These are phyloP conservation scores for Rhodinocichla rosea DNA, from an alignment of 2,113 vertebrate genomes.

Conservation along the genomic window DNA sequence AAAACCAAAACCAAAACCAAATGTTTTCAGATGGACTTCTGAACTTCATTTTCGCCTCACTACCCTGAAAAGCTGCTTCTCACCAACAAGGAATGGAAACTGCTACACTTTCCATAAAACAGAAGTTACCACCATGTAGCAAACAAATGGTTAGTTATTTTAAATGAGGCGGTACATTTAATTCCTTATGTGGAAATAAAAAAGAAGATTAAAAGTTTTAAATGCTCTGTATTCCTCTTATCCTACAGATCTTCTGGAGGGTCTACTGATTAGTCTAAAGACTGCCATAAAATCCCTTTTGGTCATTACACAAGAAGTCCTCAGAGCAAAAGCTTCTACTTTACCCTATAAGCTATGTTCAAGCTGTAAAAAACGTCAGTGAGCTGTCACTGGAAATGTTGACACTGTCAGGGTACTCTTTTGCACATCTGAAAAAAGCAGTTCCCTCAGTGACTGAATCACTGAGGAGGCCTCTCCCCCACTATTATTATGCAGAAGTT, in stretches of 20 bases:
- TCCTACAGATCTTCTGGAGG: not conserved
- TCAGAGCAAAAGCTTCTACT: not conserved
- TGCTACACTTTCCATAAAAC: not conserved
- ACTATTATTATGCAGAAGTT: not conserved
- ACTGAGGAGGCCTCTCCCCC: not conserved
- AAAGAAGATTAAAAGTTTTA: not conserved
- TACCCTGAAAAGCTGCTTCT: not conserved
- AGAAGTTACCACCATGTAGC: not conserved
- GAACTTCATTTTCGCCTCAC: not conserved
- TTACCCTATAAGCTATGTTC: not conserved
- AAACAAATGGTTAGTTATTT: slow-evolving; percentile 34
- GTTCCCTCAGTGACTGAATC: not conserved
- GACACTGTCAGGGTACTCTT: not conserved
- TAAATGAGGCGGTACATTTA: not conserved
- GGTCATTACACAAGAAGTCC: not conserved
- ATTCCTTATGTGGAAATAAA: not conserved
- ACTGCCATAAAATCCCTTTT: not conserved
- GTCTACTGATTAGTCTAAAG: not conserved
- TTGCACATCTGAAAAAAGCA: not conserved
- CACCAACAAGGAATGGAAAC: slow-evolving; percentile 18
- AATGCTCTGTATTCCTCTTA: not conserved
- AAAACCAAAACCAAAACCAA: not conserved
- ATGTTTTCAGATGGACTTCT: not conserved
- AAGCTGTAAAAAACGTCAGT: not conserved
- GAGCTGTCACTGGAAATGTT: not conserved